A percentile compares a stretch with the other conserved stretches of the same genome.
These are phyloP conservation scores for Arnoldichthys spilopterus DNA, from an alignment of 2,797 vertebrate species.

Conservation along the genomic window DNA sequence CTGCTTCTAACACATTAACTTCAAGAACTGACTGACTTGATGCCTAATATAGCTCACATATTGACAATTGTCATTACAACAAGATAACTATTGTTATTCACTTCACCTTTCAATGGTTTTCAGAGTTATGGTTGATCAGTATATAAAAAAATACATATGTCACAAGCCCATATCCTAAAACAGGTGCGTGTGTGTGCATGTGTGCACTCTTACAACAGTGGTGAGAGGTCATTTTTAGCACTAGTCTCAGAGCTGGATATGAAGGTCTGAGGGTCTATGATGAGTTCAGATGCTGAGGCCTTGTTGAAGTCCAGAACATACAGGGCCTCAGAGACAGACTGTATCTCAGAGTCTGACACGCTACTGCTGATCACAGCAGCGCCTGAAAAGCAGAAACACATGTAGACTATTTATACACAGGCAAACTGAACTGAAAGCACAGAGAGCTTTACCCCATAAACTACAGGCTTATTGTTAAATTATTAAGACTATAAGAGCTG, in stretches of 20 bases:
- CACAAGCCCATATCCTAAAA: too few relatives aligned
- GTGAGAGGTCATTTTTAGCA: conserved; percentile 69
- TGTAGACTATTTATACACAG: not conserved
- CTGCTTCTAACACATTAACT: too few relatives aligned
- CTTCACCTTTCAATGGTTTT: too few relatives aligned
- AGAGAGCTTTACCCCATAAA: not conserved
- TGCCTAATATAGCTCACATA: too few relatives aligned
- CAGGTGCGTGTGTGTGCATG: conserved; percentile 11
- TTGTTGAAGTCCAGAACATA: conserved; percentile 80
- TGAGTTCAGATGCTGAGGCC: conserved; percentile 71
- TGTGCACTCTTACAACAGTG: conserved; percentile 68
- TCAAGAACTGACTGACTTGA: too few relatives aligned
- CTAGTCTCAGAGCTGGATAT: conserved; percentile 68
- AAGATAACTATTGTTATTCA: too few relatives aligned
- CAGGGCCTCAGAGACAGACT: conserved; percentile 74
- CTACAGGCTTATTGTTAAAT: not conserved
- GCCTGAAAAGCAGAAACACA: conserved; percentile 33
- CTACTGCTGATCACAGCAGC: not conserved
- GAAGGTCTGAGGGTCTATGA: conserved; percentile 74
- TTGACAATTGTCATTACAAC: too few relatives aligned
- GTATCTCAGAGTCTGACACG: conserved; percentile 76
- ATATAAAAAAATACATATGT: too few relatives aligned
- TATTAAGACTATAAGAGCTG: not conserved
- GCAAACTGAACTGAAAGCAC: not conserved
- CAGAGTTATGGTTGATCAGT: too few relatives aligned